phyloP scores from a whole-genome alignment of 30 jellyfish, hydroid and myxozoan species.

The Cassiopea xamachana region DNA sequence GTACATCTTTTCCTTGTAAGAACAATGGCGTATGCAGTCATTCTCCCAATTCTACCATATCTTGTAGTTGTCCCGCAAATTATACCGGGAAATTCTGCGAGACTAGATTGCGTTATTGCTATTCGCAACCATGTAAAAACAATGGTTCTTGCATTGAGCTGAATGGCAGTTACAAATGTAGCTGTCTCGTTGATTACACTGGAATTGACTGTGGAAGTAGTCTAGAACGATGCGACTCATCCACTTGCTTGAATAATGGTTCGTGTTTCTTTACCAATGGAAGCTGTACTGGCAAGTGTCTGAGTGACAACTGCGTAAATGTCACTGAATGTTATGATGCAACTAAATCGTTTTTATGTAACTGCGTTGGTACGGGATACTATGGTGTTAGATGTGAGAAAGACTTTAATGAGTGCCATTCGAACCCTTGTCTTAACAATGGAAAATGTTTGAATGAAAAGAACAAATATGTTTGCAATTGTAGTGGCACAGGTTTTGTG shows the following conservation, averaged over 20 bases:
- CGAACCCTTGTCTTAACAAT: constrained; percentile 37
- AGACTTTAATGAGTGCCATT: constrained; percentile 51
- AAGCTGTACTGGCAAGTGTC: constrained; percentile 21
- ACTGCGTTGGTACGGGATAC: constrained; percentile 65
- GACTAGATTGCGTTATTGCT: constrained; percentile 12
- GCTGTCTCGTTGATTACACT: constrained; percentile 13
- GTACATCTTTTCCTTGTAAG: constrained; percentile 69
- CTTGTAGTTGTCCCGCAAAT: constrained; percentile 31
- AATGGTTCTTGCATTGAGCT: constrained; percentile 51
- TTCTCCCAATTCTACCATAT: constrained; percentile 12
- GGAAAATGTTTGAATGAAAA: constrained; percentile 31
- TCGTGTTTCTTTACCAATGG: constrained; percentile 19
- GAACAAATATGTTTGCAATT: constrained; percentile 24
- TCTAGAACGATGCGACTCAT: constrained; percentile 1
- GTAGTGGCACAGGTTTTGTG: constrained; percentile 47
- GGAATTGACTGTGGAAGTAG: constrained; percentile 6
- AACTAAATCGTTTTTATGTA: constrained; percentile 17
- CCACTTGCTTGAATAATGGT: constrained; percentile 48
- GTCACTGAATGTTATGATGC: constrained; percentile 36
- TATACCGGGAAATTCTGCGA: constrained; percentile 64
- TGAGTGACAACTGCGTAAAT: constrained; percentile 39
- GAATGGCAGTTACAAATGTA: constrained; percentile 24
- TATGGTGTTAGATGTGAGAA: constrained; percentile 43
- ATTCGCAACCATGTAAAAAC: constrained; percentile 52
- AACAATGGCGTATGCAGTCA: constrained; percentile 54